phyloP scores from a whole-genome alignment of 2,113 vertebrate species.

The Catharus minimus region DNA sequence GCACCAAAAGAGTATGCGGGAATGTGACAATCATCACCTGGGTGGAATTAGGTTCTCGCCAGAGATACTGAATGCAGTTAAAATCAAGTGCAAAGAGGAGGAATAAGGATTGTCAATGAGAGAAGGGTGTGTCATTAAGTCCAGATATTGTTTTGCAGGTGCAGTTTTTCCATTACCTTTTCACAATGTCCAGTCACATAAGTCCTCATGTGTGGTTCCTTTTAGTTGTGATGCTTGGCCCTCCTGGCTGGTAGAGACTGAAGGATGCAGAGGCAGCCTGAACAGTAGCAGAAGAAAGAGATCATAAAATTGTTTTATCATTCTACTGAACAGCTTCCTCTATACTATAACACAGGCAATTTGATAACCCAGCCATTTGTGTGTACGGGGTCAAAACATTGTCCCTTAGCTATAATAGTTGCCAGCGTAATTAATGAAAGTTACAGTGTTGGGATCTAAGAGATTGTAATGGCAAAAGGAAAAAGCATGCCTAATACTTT shows the following conservation, averaged over 20 bases:
- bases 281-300: not conserved
- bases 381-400: not conserved
- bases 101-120: not conserved
- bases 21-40: fast-evolving
- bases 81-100: not conserved
- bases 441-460: not conserved
- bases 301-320: not conserved
- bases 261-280: not conserved
- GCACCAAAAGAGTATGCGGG: not conserved
- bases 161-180: not conserved
- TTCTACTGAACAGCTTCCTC: not conserved
- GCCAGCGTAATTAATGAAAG: not conserved
- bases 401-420: not conserved
- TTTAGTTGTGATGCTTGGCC: fast-evolving
- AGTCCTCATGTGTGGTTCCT: not conserved
- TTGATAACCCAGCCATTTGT: not conserved
- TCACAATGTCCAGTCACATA: not conserved
- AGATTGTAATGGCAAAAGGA: not conserved
- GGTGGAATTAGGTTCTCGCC: not conserved
- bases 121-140: not conserved
- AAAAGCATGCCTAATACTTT: not conserved
- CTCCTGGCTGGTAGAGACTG: not conserved
- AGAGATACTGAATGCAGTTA: not conserved
- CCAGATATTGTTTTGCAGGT: not conserved
- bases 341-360: not conserved